Percentiles rank a stretch among this genome's conserved stretches.
Conservation (phyloP, 2,888 invertebrate genomes). For the Seira sanloemensis region DNA sequence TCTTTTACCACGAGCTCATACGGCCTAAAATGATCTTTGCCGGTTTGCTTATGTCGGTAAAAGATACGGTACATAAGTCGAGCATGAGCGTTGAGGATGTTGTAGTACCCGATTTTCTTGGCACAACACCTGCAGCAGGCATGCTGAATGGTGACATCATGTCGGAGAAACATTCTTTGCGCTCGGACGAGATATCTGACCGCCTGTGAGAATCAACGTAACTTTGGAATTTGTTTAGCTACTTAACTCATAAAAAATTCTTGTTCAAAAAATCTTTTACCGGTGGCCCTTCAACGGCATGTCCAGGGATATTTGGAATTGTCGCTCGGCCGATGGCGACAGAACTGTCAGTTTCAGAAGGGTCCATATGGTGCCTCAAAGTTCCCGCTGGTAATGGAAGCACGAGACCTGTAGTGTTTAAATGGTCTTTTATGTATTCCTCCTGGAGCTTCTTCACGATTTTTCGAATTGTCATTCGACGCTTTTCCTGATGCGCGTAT, state of each 20-base stretch:
- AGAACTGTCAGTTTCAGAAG: slow-evolving; percentile 12
- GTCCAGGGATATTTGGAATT: slow-evolving; percentile 15
- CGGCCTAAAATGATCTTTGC: neutral
- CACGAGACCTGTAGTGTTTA: slow-evolving; percentile 7
- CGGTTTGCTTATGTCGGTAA: slow-evolving; percentile 12
- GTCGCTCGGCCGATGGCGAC: slow-evolving; percentile 37
- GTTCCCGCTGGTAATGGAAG: slow-evolving; percentile 3
- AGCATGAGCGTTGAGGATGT: slow-evolving; percentile 45
- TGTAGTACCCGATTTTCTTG: slow-evolving; percentile 35
- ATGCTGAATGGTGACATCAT: slow-evolving; percentile 45
- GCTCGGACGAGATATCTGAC: slow-evolving; percentile 39
- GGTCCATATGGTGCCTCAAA: neutral
- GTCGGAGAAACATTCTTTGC: slow-evolving; percentile 35
- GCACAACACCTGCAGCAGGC: slow-evolving; percentile 18
- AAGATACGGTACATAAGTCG: slow-evolving; percentile 52
- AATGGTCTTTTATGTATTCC: slow-evolving; percentile 21
- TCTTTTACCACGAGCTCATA: slow-evolving; percentile 47
- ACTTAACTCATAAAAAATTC: neutral
- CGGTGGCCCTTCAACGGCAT: neutral
- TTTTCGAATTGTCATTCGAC: slow-evolving; percentile 17
- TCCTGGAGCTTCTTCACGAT: slow-evolving; percentile 28
- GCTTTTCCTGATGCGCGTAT: slow-evolving; percentile 25
- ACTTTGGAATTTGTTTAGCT: neutral
- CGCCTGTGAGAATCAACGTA: neutral
- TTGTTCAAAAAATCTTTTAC: too few relatives aligned